Conservation (phyloP, 1,140 invertebrate species). For the Diachasma alloeum region DNA sequence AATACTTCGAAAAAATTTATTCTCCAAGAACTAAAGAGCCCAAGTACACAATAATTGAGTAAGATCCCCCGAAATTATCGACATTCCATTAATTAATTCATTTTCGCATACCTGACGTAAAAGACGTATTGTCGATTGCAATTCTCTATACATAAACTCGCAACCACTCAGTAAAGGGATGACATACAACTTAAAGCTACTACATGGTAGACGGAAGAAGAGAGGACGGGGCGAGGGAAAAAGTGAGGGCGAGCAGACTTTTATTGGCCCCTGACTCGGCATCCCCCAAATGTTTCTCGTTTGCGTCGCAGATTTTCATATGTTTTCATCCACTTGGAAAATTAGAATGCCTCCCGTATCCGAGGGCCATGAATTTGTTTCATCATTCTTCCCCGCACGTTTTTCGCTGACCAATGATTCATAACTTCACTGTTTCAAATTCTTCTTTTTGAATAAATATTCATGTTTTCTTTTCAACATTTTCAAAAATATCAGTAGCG, state of each 20-base stretch:
- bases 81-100: too few relatives aligned
- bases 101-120: too few relatives aligned
- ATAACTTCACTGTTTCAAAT: too few relatives aligned
- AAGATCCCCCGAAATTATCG: too few relatives aligned
- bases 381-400: not conserved
- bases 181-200: not conserved
- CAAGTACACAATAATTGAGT: too few relatives aligned
- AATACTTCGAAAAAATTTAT: too few relatives aligned
- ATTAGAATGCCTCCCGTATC: constrained; percentile 54
- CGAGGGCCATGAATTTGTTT: constrained; percentile 23
- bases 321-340: constrained; percentile 64
- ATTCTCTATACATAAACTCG: not conserved
- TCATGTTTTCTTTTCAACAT: too few relatives aligned
- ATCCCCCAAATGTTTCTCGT: constrained; percentile 60
- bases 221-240: constrained; percentile 24
- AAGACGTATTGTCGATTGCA: not conserved
- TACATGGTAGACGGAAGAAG: constrained; percentile 29
- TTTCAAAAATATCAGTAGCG: too few relatives aligned
- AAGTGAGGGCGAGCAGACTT: constrained; percentile 49
- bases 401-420: not conserved
- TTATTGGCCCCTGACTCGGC: constrained; percentile 63
- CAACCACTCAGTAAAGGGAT: not conserved
- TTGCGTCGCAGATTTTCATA: constrained; percentile 65
- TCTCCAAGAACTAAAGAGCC: too few relatives aligned
- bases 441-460: too few relatives aligned